Evolutionary conservation across 2,888 invertebrate genomes (phyloP).

Genomic region (Pimpla rufipes): DNA sequence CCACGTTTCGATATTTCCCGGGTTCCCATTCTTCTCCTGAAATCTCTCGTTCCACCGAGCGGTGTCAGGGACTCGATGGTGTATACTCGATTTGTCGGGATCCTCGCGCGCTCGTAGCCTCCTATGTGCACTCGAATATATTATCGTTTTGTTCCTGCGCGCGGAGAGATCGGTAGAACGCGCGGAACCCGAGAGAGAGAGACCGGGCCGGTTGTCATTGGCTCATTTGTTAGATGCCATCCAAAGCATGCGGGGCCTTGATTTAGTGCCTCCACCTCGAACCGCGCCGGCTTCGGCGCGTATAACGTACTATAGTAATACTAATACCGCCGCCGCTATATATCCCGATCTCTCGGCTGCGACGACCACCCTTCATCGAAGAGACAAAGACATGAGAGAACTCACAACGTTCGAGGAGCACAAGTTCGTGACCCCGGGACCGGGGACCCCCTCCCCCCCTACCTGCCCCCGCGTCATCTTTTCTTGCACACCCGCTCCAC

Average conservation of each 20-base stretch:
- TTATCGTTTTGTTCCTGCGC: conserved; percentile 84
- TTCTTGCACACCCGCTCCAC: conserved; percentile 33
- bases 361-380: conserved; percentile 80
- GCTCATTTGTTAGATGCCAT: conserved; percentile 86
- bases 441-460: conserved; percentile 43
- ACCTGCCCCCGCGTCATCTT: conserved; percentile 14
- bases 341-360: conserved; percentile 78
- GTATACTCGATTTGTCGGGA: conserved; percentile 68
- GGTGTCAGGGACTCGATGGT: conserved; percentile 45
- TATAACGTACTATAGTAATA: conserved; percentile 56
- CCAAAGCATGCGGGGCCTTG: conserved; percentile 85
- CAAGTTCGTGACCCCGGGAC: conserved; percentile 77
- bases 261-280: conserved; percentile 84
- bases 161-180: conserved; percentile 73
- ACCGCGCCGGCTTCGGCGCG: conserved; percentile 69
- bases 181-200: conserved; percentile 72
- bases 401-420: conserved; percentile 75
- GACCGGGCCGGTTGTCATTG: conserved; percentile 84
- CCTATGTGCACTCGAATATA: conserved; percentile 81
- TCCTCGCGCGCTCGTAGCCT: conserved; percentile 53
- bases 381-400: conserved; percentile 80
- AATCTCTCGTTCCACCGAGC: conserved; percentile 50
- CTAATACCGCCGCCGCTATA: conserved; percentile 67
- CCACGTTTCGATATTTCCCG: conserved; percentile 26
- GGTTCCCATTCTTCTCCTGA: conserved; percentile 25